Evolutionary conservation across 2,113 vertebrate species (phyloP).

Genomic region (Coturnix japonica): DNA sequence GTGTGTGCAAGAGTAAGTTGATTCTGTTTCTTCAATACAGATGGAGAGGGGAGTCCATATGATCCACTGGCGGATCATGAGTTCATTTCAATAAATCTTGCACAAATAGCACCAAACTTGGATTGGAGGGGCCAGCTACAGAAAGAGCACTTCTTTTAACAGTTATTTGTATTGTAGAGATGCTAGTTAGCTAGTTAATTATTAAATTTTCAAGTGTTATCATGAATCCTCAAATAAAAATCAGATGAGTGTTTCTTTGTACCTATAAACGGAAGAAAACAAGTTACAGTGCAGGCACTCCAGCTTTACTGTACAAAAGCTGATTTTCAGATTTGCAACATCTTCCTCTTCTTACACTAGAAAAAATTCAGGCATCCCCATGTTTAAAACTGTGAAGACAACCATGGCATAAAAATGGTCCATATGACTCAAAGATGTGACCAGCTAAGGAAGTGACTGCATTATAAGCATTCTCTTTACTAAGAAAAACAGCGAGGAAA

Average conservation of each 20-base stretch:
- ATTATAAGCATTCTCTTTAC: not conserved
- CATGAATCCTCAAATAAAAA: not conserved
- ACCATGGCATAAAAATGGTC: not conserved
- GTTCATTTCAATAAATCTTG: not conserved
- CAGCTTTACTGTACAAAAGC: not conserved
- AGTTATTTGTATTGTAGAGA: not conserved
- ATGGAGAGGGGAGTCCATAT: not conserved
- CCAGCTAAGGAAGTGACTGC: not conserved
- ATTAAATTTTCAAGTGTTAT: not conserved
- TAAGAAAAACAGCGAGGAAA: not conserved
- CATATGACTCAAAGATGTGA: not conserved
- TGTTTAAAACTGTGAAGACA: not conserved
- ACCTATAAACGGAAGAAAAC: not conserved
- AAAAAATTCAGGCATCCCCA: not conserved
- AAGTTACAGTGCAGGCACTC: not conserved
- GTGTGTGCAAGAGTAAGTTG: not conserved
- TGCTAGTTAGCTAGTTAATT: not conserved
- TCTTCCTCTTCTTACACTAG: not conserved
- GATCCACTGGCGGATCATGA: not conserved
- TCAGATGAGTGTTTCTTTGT: not conserved
- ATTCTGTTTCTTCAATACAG: conserved; percentile 2
- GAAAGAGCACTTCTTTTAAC: not conserved
- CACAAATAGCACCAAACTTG: not conserved
- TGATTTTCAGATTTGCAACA: not conserved
- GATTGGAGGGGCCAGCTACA: not conserved